Evolutionary conservation across 1,140 invertebrate genomes (phyloP), one percentile per base, ranked within the genome.

Genomic region (Ceratitis capitata): DNA sequence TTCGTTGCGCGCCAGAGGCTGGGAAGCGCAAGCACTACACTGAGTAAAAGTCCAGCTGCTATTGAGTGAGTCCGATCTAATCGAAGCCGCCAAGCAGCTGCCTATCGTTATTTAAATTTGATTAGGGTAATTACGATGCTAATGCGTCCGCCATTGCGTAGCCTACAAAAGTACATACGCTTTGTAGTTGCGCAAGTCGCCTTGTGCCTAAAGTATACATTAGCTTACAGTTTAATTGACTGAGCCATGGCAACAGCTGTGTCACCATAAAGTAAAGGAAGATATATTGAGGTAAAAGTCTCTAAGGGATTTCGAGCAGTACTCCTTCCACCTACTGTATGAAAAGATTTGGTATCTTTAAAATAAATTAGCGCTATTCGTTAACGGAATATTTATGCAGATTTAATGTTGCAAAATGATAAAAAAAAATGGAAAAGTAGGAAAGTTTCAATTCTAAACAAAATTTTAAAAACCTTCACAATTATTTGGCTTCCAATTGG

Each of bases 51-150:
- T n/a, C 2, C 58, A 14, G 0, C 12, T 12, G 5, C 2, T 2
- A 6, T 32, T 61, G 58, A 0, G 61, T 29, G 14, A 69, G 14
- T 12, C 61, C 39, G 61, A 69, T 29, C 61, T 16, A 32, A n/a
- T n/a, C n/a, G 51, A 1, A n/a, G 51, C 19, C 51, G 51, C 19
- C 23, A 23, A 53, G 51, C 69, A 42, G 69, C 69, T 45, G 69
- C 39, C 69, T 78, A 23, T 10, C 69, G n/a, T 23, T 78, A 78
- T 78, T 78, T 47, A 78, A 78, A n/a, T 78, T 78, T 78, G 69
- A 78, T 78, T 78, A 78, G 69, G 69, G 69, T 78, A 35, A 47
- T 45, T 45, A 78, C 9, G 7, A 26, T 78, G 69, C 39, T 78
- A 78, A 78, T 78, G 12, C 39, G 69, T 14, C 4, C 19, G 64